Base-by-base conservation (phyloP, 2,888 invertebrate genomes). In the Nomada ferruginata region DNA sequence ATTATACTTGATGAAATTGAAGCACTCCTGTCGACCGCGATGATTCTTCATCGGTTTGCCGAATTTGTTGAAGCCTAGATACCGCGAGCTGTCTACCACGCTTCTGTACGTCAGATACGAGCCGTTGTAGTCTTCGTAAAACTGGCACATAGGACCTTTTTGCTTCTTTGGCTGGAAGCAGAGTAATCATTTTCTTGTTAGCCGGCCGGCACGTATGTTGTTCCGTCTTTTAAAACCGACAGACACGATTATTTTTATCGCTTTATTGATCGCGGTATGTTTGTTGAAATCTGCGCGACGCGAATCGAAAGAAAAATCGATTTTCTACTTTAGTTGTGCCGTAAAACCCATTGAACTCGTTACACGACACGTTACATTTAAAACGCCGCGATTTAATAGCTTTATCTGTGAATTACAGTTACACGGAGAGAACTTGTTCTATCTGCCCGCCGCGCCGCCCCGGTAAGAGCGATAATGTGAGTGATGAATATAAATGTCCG, bases 91-190 rank as follows among this genome's bases (percentile, higher is more conserved):
- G 94, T 96, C 95, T 89, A 94, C 95, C 92, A 94, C 95, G 91
- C 96, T 95, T 89, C 94, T 94, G 94, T 96, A 96, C 93, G 95
- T 95, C 94, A 95, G 95, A 94, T 96, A 96, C 91, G 95, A 95
- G 91, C 95, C 95, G 91, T 95, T 94, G 94, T 95, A 95, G 90
- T 95, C 95, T 94, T 96, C 96, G 94, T 95, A 95, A 95, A 96
- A 96, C 89, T 95, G 95, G 93, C 96, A 96, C 93, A 94, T 95
- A 89, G 94, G 94, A 91, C 95, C 94, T 92, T 94, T 95, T 93
- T 95, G 95, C 91, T 95, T 96, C 94, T 95, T 95, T 91, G 94
- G 94, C 91, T 95, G 94, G 61, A 94, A 94, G 53, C 94, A 94
- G 94, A 92, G 10, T 1, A n/a, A 2, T 20, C 0, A 13, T 36